phyloP scores from a whole-genome alignment of 2,888 invertebrate genomes.

The Eretmocerus hayati region DNA sequence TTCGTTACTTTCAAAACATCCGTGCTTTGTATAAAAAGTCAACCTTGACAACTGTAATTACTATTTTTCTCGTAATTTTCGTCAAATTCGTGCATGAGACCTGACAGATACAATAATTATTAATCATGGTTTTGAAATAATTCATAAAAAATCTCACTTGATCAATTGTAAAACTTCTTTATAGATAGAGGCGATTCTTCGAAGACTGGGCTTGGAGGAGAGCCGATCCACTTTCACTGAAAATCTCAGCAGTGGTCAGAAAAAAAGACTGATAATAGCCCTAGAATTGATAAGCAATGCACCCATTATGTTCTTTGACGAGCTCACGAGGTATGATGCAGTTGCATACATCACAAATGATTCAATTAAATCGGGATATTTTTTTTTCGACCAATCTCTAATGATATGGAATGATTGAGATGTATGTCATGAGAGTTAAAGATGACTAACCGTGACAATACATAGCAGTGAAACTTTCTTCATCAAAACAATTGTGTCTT shows the following conservation, averaged over 20 bases:
- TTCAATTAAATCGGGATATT: neutral
- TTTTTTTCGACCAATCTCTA: too few species aligned
- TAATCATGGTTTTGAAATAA: too few species aligned
- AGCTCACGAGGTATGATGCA: conserved; percentile 96
- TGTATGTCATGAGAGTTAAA: too few species aligned
- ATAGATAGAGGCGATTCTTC: too few species aligned
- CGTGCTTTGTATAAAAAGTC: neutral
- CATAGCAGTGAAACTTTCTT: too few species aligned
- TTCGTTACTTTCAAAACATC: neutral
- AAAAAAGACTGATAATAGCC: conserved; percentile 83
- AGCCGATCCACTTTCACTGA: conserved; percentile 62
- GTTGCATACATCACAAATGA: conserved; percentile 21
- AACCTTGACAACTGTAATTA: neutral
- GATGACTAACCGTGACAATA: too few species aligned
- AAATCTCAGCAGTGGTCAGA: conserved; percentile 80
- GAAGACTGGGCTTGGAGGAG: conserved; percentile 65
- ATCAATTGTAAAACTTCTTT: too few species aligned
- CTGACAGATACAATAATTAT: too few species aligned
- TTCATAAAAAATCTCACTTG: too few species aligned
- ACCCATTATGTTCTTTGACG: conserved; percentile 87
- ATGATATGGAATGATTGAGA: too few species aligned
- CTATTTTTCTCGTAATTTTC: neutral
- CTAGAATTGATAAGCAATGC: conserved; percentile 88
- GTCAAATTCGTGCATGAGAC: neutral
- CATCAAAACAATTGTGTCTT: too few species aligned